A percentile compares a stretch with the other conserved stretches of the same genome.
Evolutionary conservation across 2,797 vertebrate genomes (phyloP).

Genomic region (Phalanger gymnotis): DNA sequence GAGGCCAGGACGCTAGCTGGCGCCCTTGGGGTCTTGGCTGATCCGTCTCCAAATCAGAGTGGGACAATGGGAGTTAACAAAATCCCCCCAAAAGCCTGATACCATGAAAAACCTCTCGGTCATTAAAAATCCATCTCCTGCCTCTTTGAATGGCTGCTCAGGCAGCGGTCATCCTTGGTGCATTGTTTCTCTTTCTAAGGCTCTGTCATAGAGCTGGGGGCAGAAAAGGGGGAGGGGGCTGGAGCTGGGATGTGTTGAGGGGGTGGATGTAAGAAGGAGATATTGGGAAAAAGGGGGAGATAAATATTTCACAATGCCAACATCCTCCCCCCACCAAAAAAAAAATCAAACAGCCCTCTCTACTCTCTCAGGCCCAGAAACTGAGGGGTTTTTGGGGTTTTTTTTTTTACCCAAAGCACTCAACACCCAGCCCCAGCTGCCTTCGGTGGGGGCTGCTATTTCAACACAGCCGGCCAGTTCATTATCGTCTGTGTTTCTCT

Average conservation of each 20-base stretch:
- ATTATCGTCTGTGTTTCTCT: slow-evolving; percentile 84
- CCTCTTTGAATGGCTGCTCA: slow-evolving; percentile 41
- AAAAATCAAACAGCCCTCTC: not conserved
- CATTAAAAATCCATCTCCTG: slow-evolving; percentile 45
- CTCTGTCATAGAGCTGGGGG: slow-evolving; percentile 45
- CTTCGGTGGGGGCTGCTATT: slow-evolving; percentile 78
- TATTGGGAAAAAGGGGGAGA: not conserved
- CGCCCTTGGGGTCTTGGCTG: not conserved
- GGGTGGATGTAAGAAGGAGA: not conserved
- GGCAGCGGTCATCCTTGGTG: not conserved
- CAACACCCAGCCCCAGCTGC: slow-evolving; percentile 58
- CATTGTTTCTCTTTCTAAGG: slow-evolving; percentile 68
- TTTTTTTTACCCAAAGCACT: slow-evolving; percentile 70
- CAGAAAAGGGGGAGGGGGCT: not conserved
- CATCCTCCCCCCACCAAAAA: not conserved
- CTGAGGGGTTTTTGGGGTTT: not conserved
- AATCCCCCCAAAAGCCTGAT: not conserved
- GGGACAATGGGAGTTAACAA: slow-evolving; percentile 5
- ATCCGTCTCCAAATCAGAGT: accelerated
- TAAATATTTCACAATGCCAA: not conserved
- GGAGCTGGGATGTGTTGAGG: slow-evolving; percentile 30
- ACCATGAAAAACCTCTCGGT: slow-evolving; percentile 11
- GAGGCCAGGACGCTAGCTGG: not conserved
- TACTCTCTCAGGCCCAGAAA: not conserved
- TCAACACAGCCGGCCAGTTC: slow-evolving; percentile 81